Base-by-base conservation (phyloP, 2,888 invertebrate genomes). In the Druceiella hillmani region DNA sequence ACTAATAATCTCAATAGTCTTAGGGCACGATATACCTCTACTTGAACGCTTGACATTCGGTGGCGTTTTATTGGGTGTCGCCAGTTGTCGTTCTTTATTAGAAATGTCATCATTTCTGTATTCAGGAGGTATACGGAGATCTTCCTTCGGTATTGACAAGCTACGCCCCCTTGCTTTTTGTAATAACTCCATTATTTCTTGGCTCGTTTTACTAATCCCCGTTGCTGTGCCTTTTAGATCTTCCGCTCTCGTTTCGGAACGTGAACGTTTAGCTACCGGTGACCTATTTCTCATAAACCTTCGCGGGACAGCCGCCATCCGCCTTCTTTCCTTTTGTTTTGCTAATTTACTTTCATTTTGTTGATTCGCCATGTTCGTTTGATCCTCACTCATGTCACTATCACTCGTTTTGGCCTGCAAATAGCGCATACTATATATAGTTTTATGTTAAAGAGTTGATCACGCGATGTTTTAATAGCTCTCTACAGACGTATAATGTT, bases 331-430 rank as follows among this genome's bases (percentile, higher is more conserved):
- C 55, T 60, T 72, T 33, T 70, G 67, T 50, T 57, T 66, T 28
- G 57, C 46, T 36, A 46, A 52, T 47, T 54, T 55, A 41, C 20
- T 17, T 17, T 54, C 51, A 47, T 53, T 48, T 40, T n/a, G n/a
- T n/a, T 49, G 41, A 52, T 54, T 58, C 45, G 57, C 59, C 51
- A 61, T 61, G 45, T 52, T 55, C 42, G 47, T 52, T 56, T 64
- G 66, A 55, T 71, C 72, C 53, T 71, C 72, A 62, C 72, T 73
- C 72, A 72, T 70, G 57, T 73, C 72, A 66, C 72, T 73, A 57
- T 73, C 72, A 70, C 72, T 73, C 62, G 70, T 73, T 55, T 69
- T 70, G 61, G 58, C 70, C 72, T 73, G 70, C 54, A 69, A 70
- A 70, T 59, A 51, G 62, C 57, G 66, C 61, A n/a, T n/a, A 46